These are phyloP conservation scores for Trichogramma pretiosum DNA, from an alignment of 1,140 invertebrate genomes.

Conservation along the genomic window DNA sequence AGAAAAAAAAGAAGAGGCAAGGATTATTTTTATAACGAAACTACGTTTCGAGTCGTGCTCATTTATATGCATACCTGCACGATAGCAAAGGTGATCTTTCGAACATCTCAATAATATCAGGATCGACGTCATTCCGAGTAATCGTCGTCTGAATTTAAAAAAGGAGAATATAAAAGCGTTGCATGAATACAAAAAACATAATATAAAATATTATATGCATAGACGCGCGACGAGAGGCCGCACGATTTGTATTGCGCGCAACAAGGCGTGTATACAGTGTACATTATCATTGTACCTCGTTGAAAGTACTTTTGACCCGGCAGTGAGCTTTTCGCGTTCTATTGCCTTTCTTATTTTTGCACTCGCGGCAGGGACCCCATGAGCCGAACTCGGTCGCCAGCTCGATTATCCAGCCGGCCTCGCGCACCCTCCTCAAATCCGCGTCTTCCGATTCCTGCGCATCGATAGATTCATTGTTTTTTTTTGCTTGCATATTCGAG, in stretches of 20 bases:
- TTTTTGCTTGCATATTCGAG: too few species aligned
- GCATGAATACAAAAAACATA: too few species aligned
- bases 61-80: conserved; percentile 28
- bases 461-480: too few species aligned
- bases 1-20: too few species aligned
- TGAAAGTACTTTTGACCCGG: conserved; percentile 31
- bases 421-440: conserved; percentile 29
- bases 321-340: conserved; percentile 29
- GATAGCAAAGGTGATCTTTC: conserved; percentile 27
- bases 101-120: conserved; percentile 27
- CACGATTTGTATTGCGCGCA: too few species aligned
- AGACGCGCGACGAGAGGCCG: too few species aligned
- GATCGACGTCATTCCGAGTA: too few species aligned
- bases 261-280: too few species aligned
- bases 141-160: conserved; percentile 17
- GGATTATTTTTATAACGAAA: too few species aligned
- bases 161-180: neutral
- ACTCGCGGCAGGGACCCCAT: conserved; percentile 35
- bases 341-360: conserved; percentile 27
- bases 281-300: conserved; percentile 24
- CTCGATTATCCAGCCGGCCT: conserved; percentile 33
- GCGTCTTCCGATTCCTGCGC: conserved; percentile 36
- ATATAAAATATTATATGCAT: too few species aligned
- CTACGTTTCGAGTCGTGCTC: neutral
- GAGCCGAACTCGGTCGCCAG: conserved; percentile 33